A percentile compares a stretch with the other conserved stretches of the same genome.
Evolutionary conservation across 2,113 vertebrate species (phyloP).

Genomic region (Antennarius striatus): DNA sequence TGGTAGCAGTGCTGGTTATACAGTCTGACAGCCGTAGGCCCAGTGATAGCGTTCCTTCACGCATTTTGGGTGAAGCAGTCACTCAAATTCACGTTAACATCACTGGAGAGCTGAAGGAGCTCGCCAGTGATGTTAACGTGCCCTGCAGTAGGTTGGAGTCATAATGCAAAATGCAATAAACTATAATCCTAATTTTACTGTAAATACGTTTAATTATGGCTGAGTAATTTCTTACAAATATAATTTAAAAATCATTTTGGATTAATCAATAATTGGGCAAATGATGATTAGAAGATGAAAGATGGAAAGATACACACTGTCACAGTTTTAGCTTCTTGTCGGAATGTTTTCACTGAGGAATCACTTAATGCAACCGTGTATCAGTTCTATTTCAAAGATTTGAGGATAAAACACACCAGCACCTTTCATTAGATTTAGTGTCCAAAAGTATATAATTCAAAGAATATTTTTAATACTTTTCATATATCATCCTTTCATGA

Average conservation of each 20-base stretch:
- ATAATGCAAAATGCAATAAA: not conserved
- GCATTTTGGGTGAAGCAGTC: too few relatives aligned
- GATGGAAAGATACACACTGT: conserved; percentile 21
- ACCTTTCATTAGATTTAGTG: not conserved
- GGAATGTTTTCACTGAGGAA: not conserved
- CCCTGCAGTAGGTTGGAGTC: too few relatives aligned
- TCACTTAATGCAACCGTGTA: not conserved
- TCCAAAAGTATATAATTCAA: not conserved
- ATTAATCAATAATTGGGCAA: conserved; percentile 23
- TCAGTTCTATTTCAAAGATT: conserved; percentile 1
- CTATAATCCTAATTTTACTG: not conserved
- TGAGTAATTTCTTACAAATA: conserved; percentile 43
- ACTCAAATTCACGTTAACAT: too few relatives aligned
- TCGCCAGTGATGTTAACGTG: too few relatives aligned
- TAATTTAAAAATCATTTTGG: conserved; percentile 38
- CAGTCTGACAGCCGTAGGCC: too few relatives aligned
- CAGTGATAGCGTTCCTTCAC: too few relatives aligned
- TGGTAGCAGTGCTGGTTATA: too few relatives aligned
- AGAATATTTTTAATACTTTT: not conserved
- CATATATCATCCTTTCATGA: not conserved
- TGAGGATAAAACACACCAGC: not conserved
- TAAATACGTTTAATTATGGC: conserved; percentile 35
- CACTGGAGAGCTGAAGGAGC: too few relatives aligned
- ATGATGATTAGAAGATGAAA: conserved; percentile 35
- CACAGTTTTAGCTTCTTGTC: not conserved